Base-by-base conservation (phyloP, 2,888 invertebrate genomes). In the Nephrocerus scutellatus region DNA sequence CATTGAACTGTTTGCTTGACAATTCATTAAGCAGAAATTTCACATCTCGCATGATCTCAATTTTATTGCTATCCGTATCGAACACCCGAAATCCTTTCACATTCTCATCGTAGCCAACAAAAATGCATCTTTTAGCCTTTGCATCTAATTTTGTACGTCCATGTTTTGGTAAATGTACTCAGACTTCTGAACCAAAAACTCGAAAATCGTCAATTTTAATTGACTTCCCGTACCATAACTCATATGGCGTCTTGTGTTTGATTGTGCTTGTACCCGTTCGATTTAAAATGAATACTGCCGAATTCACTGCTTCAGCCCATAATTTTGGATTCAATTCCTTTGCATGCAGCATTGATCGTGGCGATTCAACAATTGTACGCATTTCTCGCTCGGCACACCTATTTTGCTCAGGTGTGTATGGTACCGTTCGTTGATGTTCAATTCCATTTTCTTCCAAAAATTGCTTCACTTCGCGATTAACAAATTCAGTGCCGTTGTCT, bases 261-360 rank as follows among this genome's bases (percentile, higher is more conserved):
- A 48, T 34, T 7, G 41, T 24, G 31, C 49, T 53, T 14, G 51
- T 48, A 22, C 50, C 54, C 1, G 43, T 59, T 19, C 60, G 43
- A 33, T 65, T 61, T 4, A 63, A 38, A 6, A 60, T 36, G 36
- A 59, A 60, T 0, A 55, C 52, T 5, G 59, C 57, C 40, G 54
- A 57, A n/a, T 54, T 52, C 0, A 62, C 55, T 4, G 63, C 63
- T 46, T 66, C 64, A n/a, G 61, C 60, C 64, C 60, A 65, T 9
- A 61, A 45, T 9, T 45, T 44, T 21, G 47, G 39, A 9, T 41
- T 24, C n/a, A 56, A 23, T 1, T 51, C 51, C 38, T 38, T 43
- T 14, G 39, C 30, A 36, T 46, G 40, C n/a, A 49, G 21, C 45
- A 46, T 44, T n/a, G 48, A 43, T 7, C 58, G 42, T 6, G 55